Conservation (phyloP, 2,113 vertebrate species). For the Pholis gunnellus region DNA sequence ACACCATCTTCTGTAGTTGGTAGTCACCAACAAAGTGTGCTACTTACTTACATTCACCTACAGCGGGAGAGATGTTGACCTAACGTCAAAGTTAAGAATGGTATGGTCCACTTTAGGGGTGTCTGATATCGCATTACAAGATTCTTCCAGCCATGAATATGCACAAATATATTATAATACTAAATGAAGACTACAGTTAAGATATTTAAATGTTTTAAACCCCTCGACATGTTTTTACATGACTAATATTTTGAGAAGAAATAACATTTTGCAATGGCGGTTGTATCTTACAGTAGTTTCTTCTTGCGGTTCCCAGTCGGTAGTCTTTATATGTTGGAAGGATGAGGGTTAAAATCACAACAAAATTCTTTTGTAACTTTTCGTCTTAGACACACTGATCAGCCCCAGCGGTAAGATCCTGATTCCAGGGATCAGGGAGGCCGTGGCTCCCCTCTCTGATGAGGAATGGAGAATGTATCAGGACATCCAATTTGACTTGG, state of each 20-base stretch:
- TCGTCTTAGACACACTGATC: slow-evolving; percentile 87
- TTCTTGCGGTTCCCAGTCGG: background rate
- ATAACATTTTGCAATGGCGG: background rate
- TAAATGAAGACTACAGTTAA: too few species aligned
- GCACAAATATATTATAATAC: too few species aligned
- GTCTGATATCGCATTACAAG: too few species aligned
- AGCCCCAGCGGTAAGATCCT: slow-evolving; percentile 88
- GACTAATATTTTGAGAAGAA: background rate
- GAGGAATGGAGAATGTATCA: slow-evolving; percentile 87
- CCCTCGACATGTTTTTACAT: background rate
- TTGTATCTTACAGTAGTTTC: background rate
- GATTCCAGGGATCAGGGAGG: slow-evolving; percentile 90
- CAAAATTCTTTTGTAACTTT: background rate
- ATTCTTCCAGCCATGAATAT: too few species aligned
- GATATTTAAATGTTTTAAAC: too few species aligned
- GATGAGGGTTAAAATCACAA: background rate
- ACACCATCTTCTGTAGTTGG: too few species aligned
- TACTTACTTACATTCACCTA: too few species aligned
- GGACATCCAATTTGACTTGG: slow-evolving; percentile 87
- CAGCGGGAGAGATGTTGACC: too few species aligned
- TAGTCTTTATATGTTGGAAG: background rate
- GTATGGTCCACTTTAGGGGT: too few species aligned
- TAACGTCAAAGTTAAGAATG: too few species aligned
- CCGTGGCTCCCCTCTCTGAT: slow-evolving; percentile 84
- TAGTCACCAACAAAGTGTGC: too few species aligned